Evolutionary conservation across 2,113 vertebrate species (phyloP), one percentile per base, ranked within the genome.

Genomic region (Calidris pygmaea): DNA sequence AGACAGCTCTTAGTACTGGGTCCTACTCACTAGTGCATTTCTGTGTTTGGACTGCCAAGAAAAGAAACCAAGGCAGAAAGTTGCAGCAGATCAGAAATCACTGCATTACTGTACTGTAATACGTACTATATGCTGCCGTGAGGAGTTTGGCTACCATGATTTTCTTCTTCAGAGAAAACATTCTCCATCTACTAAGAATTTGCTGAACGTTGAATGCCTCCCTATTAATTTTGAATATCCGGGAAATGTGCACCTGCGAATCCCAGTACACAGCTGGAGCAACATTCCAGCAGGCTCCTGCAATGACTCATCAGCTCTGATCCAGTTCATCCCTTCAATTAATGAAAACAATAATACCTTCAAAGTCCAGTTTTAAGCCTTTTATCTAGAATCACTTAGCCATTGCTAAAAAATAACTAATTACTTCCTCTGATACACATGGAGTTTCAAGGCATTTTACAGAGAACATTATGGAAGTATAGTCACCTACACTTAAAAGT

Each of bases 281-380:
- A 95, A 92, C 94, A 93, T 91, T 88, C 97, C 87, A 74, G 65
- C 55, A 68, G 55, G 55, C 39, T 96, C 37, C 23, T 74, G 76
- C 52, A 80, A 63, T 91, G 67, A 95, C 74, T 96, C 81, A 92
- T 47, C 89, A 91, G 85, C 87, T 91, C 63, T 95, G 85, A 90
- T n/a, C 66, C 55, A 50, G 50, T 62, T 78, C 53, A 52, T 45
- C 39, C 24, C 39, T 66, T 73, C 88, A 87, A 77, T 79, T 93
- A 93, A 86, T 43, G 43, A 59, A 70, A 95, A 53, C 8, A 35
- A 35, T 4, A 89, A 68, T 75, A 19, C 35, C 23, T 87, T 89
- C 78, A 30, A 97, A 97, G 72, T 81, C 85, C 52, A 87, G 39
- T 43, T 70, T 67, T 87, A 85, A 87, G 70, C 35, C n/a, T 94